Base-by-base conservation (phyloP, 1,140 invertebrate genomes). In the Conus ventricosus region DNA sequence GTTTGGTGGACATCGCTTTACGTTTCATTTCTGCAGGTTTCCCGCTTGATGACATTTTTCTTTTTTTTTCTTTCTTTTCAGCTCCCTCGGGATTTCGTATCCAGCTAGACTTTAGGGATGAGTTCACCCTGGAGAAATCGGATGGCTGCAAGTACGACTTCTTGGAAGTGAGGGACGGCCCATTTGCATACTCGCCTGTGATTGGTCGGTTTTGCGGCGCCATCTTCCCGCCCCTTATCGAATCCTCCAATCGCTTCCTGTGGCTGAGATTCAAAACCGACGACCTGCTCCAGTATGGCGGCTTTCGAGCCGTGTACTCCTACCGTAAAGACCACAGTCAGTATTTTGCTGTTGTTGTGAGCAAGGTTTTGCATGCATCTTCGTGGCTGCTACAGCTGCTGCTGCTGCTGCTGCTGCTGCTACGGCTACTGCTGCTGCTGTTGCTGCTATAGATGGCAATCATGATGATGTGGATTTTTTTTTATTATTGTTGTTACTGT, bases 231-330 rank as follows among this genome's bases (percentile, higher is more conserved):
- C 96, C 97, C 3, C 96, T 97, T 92, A 96, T 98, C 89, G 96
- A 96, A 54, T 98, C 97, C 5, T 96, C 96, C 76, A 97, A 97
- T 81, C 96, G 97, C 23, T 97, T 97, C 93, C 96, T 99, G 53
- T 98, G 97, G 97, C 95, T 98, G 20, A 96, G 97, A 82, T 99
- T 99, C 95, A 96, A 96, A 87, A 97, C 97, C 1, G 98, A 99
- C 92, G 97, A 97, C 87, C 97, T 97, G 91, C 97, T 98, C 89
- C 97, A 98, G 94, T 97, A 97, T 92, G 95, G 95, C 25, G 98
- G 98, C 4, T 98, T 99, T 94, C 96, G 96, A 90, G 98, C 97
- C 5, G 96, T 98, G 3, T 98, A 97, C 94, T 96, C 89, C 51
- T 93, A 91, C 67, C 89, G 89, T 53, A 91, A 91, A 67, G 91